These are phyloP conservation scores for Eclectus roratus DNA, from an alignment of 2,113 vertebrate genomes.

Conservation along the genomic window DNA sequence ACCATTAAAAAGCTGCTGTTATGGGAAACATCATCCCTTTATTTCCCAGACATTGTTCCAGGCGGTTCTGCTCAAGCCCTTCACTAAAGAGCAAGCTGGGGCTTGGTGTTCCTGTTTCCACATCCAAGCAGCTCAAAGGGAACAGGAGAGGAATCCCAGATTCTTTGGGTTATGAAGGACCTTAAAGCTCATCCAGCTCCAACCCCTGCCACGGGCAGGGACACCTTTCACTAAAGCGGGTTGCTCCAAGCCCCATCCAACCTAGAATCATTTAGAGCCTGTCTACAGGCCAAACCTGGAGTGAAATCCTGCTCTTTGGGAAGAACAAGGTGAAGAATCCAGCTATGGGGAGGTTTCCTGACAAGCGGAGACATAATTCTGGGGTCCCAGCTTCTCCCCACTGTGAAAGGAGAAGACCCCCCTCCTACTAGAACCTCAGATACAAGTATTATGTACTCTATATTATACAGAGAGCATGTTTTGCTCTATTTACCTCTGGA, in stretches of 20 bases:
- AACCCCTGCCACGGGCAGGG: background rate
- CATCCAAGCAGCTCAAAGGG: background rate
- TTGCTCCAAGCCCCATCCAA: background rate
- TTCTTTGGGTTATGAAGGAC: background rate
- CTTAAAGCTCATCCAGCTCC: background rate
- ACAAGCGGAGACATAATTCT: accelerated
- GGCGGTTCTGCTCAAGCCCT: background rate
- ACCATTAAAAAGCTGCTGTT: background rate
- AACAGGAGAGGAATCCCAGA: background rate
- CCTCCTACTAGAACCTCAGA: background rate
- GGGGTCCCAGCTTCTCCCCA: background rate
- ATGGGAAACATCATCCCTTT: background rate
- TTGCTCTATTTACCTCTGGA: background rate
- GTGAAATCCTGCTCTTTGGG: background rate
- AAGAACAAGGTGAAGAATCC: background rate
- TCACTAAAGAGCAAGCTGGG: background rate
- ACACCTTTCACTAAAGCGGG: background rate
- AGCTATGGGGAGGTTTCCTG: background rate
- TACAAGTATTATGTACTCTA: background rate
- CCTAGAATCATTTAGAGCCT: background rate
- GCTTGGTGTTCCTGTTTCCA: accelerated
- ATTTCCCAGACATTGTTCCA: background rate
- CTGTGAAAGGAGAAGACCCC: accelerated
- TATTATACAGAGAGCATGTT: background rate
- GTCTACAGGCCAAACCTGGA: too few species aligned